These are phyloP conservation scores for Candidula unifasciata DNA, from an alignment of 2,888 invertebrate genomes.

Conservation along the genomic window DNA sequence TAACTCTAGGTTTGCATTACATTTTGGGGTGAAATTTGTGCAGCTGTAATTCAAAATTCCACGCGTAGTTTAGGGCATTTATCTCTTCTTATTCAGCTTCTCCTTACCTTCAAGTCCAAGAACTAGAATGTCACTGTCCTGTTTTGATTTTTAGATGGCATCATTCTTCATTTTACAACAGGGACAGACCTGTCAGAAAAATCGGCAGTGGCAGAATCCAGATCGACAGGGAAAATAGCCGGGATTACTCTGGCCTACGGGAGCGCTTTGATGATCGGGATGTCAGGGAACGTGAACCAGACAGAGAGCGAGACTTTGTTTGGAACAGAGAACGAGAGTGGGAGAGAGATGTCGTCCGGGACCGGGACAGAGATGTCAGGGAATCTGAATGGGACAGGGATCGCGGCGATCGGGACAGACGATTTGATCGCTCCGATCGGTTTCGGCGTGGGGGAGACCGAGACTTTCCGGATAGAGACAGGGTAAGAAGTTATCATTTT, in stretches of 20 bases:
- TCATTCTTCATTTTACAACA: background rate
- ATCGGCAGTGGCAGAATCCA: conserved; percentile 89
- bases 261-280: conserved; percentile 53
- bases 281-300: conserved; percentile 38
- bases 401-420: conserved; percentile 45
- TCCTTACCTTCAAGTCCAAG: too few species aligned
- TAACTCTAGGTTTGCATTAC: too few species aligned
- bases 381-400: conserved; percentile 53
- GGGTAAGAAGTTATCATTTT: conserved; percentile 55
- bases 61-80: too few species aligned
- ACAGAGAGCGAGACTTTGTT: conserved; percentile 44
- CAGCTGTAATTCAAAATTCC: background rate
- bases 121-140: too few species aligned
- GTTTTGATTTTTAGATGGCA: too few species aligned
- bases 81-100: too few species aligned
- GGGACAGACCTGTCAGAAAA: conserved; percentile 47
- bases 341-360: too few species aligned
- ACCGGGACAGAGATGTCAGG: conserved; percentile 53
- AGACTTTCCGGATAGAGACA: conserved; percentile 64
- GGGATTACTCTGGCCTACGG: conserved; percentile 53
- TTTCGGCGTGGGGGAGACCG: conserved; percentile 57
- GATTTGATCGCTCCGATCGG: conserved; percentile 53
- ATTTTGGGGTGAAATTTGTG: too few species aligned
- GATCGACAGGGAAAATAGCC: conserved; percentile 82
- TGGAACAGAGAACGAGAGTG: conserved; percentile 48